These are phyloP conservation scores for Callithrix jacchus DNA, from an alignment of 2,113 vertebrate species.

Conservation along the genomic window DNA sequence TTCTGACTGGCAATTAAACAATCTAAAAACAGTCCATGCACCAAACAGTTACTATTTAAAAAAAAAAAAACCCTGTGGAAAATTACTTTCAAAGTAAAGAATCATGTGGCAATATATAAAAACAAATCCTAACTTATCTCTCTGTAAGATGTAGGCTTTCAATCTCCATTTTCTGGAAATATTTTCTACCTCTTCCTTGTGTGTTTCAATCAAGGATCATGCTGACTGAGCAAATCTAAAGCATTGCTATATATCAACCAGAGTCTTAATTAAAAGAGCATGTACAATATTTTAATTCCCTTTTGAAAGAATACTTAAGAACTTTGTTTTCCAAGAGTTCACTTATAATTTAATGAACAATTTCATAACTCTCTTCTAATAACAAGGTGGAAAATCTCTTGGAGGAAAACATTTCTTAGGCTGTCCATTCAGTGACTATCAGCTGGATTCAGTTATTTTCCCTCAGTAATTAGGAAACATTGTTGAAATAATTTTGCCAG, in stretches of 20 bases:
- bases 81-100: conserved; percentile 28
- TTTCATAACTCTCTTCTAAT: neutral
- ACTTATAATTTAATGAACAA: neutral
- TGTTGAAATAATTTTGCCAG: conserved; percentile 39
- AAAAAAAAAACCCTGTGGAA: conserved; percentile 17
- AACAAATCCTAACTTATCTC: neutral
- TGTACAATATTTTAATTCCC: neutral
- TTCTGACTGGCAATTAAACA: conserved; percentile 28
- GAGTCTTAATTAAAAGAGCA: neutral
- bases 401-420: neutral
- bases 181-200: neutral
- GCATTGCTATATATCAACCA: neutral
- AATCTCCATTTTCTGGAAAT: neutral
- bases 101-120: neutral
- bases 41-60: neutral
- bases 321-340: neutral
- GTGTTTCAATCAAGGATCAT: neutral
- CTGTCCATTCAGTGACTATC: neutral
- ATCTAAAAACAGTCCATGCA: neutral
- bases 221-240: neutral
- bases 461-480: neutral
- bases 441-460: neutral
- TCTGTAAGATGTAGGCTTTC: conserved; percentile 4
- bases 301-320: neutral
- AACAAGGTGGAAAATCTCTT: neutral